Evolutionary conservation across 1,140 invertebrate species (phyloP).

Genomic region (Phocides pigmalion): DNA sequence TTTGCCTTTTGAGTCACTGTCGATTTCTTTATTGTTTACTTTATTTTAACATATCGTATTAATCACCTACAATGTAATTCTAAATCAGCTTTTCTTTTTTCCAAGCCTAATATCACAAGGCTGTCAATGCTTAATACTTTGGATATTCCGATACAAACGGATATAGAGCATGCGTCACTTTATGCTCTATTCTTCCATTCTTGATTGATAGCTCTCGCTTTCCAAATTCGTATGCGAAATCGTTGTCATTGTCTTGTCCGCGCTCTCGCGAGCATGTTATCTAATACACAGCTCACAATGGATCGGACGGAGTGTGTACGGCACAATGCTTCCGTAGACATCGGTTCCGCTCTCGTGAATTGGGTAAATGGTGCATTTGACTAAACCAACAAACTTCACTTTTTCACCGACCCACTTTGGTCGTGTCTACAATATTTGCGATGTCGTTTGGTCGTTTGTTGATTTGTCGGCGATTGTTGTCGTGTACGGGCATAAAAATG

Average conservation of each 20-base stretch:
- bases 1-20: too few relatives aligned
- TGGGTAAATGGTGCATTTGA: constrained; percentile 76
- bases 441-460: constrained; percentile 56
- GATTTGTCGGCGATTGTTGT: constrained; percentile 62
- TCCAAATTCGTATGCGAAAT: constrained; percentile 61
- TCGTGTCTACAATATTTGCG: constrained; percentile 10
- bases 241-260: constrained; percentile 60
- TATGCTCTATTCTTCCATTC: constrained; percentile 8
- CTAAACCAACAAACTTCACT: constrained; percentile 70
- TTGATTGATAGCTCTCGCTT: constrained; percentile 61
- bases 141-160: not conserved
- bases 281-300: constrained; percentile 69
- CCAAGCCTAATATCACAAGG: too few relatives aligned
- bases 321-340: constrained; percentile 66
- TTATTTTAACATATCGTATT: too few relatives aligned
- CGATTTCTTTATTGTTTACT: too few relatives aligned
- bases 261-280: constrained; percentile 67
- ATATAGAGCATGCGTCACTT: not conserved
- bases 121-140: too few relatives aligned
- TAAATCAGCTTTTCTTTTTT: too few relatives aligned
- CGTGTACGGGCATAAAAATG: constrained; percentile 56
- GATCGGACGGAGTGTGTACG: constrained; percentile 47
- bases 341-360: constrained; percentile 80
- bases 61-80: too few relatives aligned
- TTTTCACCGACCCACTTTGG: constrained; percentile 63